Conservation (phyloP, 2,888 invertebrate species). For the Lasioglossum leucozonium region DNA sequence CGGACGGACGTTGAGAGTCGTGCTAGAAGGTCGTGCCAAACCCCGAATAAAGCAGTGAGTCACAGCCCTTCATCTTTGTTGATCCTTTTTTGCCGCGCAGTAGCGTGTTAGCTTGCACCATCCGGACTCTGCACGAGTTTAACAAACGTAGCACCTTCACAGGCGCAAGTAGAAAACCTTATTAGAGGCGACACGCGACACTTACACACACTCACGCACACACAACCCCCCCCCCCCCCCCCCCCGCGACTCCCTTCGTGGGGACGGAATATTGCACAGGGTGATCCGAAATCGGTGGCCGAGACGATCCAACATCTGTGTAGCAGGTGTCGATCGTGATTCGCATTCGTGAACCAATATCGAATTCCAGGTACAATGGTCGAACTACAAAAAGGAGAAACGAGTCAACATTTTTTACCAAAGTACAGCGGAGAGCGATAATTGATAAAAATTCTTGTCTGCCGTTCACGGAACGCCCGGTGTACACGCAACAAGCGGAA, state of each 20-base stretch:
- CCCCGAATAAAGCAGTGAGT: slow-evolving; percentile 75
- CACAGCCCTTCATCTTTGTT: slow-evolving; percentile 70
- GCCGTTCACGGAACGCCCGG: neutral
- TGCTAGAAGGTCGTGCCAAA: slow-evolving; percentile 72
- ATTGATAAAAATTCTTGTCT: neutral
- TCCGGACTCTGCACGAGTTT: slow-evolving; percentile 60
- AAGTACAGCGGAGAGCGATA: neutral
- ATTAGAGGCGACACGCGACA: slow-evolving; percentile 30
- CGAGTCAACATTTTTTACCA: no score
- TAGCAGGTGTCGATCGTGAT: neutral
- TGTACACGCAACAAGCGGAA: neutral
- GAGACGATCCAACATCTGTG: neutral
- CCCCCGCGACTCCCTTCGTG: neutral
- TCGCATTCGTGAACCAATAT: neutral
- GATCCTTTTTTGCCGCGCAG: slow-evolving; percentile 70
- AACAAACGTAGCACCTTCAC: slow-evolving; percentile 47
- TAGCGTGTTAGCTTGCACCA: slow-evolving; percentile 65
- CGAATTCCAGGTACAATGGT: no score
- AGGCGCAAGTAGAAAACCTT: slow-evolving; percentile 25
- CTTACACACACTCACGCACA: neutral
- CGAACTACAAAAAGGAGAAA: no score
- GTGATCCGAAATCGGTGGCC: neutral
- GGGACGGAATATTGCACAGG: slow-evolving; percentile 3
- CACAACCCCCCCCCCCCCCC: no score
- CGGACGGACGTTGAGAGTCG: slow-evolving; percentile 68